Conservation (phyloP, 2,888 invertebrate genomes). For the Mechanitis messenoides region DNA sequence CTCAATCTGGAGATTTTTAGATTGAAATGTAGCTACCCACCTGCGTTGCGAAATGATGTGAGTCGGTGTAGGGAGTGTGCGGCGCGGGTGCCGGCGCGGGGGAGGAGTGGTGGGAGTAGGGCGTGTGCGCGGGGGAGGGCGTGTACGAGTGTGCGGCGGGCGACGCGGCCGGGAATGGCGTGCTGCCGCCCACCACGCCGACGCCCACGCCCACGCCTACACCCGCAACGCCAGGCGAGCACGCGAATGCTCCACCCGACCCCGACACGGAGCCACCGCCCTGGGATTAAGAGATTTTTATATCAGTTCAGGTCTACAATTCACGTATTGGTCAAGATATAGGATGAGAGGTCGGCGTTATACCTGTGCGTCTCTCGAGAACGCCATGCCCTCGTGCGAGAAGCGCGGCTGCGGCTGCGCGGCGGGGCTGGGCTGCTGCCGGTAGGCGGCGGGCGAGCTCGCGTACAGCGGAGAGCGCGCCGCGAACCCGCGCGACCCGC, state of each 20-base stretch:
- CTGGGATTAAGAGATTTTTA: not conserved
- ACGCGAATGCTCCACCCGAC: conserved; percentile 53
- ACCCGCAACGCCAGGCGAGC: conserved; percentile 32
- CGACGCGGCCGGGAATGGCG: conserved; percentile 57
- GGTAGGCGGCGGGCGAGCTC: conserved; percentile 36
- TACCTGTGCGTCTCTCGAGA: conserved; percentile 34
- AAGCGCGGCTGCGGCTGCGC: conserved; percentile 33
- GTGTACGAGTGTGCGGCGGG: conserved; percentile 54
- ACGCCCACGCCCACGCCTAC: conserved; percentile 31
- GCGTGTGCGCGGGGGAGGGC: conserved; percentile 66
- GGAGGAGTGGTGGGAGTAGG: conserved; percentile 67
- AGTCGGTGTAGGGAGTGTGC: conserved; percentile 41
- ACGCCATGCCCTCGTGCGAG: conserved; percentile 35
- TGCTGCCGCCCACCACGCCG: conserved; percentile 36
- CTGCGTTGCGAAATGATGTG: conserved; percentile 37
- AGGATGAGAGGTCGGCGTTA: conserved; percentile 17
- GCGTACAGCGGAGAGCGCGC: conserved; percentile 49
- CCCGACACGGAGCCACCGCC: conserved; percentile 34
- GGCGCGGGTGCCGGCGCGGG: conserved; percentile 53
- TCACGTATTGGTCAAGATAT: not conserved
- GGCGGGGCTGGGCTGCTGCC: conserved; percentile 46
- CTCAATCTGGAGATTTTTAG: not conserved
- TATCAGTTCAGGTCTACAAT: not conserved
- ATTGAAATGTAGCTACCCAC: conserved; percentile 1
- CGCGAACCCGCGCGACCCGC: conserved; percentile 40